Conservation (phyloP, 2,888 invertebrate genomes). For the Oscheius onirici region DNA sequence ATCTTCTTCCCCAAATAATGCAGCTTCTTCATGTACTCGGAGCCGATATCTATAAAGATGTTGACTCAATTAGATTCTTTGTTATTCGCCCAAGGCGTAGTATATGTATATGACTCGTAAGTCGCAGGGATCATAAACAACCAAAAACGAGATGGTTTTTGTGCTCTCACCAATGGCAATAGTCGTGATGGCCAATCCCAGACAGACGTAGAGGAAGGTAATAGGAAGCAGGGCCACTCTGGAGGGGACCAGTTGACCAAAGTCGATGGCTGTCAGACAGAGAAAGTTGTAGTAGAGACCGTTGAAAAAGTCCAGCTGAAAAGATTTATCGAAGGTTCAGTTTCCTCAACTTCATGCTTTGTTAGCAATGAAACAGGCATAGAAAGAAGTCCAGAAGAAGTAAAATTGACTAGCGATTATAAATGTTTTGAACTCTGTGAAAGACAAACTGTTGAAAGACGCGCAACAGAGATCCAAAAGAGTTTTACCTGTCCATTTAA, state of each 20-base stretch:
- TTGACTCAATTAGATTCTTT: too few relatives aligned
- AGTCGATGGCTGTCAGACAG: conserved; percentile 70
- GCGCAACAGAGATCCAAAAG: too few relatives aligned
- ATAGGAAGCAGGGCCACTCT: conserved; percentile 68
- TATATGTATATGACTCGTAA: neutral
- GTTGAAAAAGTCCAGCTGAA: conserved; percentile 68
- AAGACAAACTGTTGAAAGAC: too few relatives aligned
- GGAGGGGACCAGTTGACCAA: conserved; percentile 68
- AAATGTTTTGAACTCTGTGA: neutral
- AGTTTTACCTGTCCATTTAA: conserved; percentile 64
- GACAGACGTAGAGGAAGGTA: conserved; percentile 69
- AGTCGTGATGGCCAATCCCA: conserved; percentile 70
- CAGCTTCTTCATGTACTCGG: conserved; percentile 69
- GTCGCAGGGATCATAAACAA: conserved; percentile 4
- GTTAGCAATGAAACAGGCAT: too few relatives aligned
- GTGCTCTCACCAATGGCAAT: conserved; percentile 65
- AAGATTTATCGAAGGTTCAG: too few relatives aligned
- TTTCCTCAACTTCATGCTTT: too few relatives aligned
- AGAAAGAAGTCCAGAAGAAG: too few relatives aligned
- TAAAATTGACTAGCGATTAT: too few relatives aligned
- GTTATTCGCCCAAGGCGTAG: neutral
- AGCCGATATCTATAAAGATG: conserved; percentile 60
- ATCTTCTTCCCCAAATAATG: conserved; percentile 69
- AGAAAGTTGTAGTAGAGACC: conserved; percentile 71
- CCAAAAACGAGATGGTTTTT: neutral